Percentiles rank a stretch among this genome's conserved stretches.
Conservation (phyloP, 30 jellyfish, hydroid and myxozoan genomes). For the Pelagia noctiluca region DNA sequence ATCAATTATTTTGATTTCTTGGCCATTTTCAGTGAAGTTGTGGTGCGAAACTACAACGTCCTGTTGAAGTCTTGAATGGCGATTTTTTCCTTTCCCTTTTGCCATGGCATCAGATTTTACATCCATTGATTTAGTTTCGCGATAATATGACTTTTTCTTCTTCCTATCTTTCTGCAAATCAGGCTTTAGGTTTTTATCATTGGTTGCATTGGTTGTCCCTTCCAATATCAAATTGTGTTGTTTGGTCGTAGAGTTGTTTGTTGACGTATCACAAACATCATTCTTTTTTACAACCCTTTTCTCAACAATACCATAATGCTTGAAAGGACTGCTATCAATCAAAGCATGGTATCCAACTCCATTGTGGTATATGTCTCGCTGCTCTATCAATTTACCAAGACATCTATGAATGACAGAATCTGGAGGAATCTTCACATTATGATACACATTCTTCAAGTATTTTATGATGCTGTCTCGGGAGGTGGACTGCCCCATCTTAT, state of each 20-base stretch:
- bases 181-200: too few species aligned
- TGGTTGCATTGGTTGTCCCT: too few species aligned
- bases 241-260: too few species aligned
- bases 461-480: slow-evolving; percentile 59
- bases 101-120: too few species aligned
- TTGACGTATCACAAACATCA: slow-evolving; percentile 21
- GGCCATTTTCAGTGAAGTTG: background rate
- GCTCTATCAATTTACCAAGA: slow-evolving; percentile 71
- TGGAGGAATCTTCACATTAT: slow-evolving; percentile 74
- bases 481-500: slow-evolving; percentile 76
- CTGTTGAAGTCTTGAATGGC: background rate
- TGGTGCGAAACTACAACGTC: background rate
- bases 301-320: slow-evolving; percentile 19
- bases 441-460: slow-evolving; percentile 71
- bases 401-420: slow-evolving; percentile 73
- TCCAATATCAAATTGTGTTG: too few species aligned
- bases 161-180: too few species aligned
- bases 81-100: slow-evolving; percentile 27
- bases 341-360: slow-evolving; percentile 89
- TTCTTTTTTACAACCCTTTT: background rate
- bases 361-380: slow-evolving; percentile 73
- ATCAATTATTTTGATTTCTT: slow-evolving; percentile 47
- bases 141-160: too few species aligned
- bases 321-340: slow-evolving; percentile 63
- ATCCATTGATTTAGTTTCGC: too few species aligned